Evolutionary conservation across 2,113 vertebrate genomes (phyloP).

Genomic region (Sporophila hypoxantha): DNA sequence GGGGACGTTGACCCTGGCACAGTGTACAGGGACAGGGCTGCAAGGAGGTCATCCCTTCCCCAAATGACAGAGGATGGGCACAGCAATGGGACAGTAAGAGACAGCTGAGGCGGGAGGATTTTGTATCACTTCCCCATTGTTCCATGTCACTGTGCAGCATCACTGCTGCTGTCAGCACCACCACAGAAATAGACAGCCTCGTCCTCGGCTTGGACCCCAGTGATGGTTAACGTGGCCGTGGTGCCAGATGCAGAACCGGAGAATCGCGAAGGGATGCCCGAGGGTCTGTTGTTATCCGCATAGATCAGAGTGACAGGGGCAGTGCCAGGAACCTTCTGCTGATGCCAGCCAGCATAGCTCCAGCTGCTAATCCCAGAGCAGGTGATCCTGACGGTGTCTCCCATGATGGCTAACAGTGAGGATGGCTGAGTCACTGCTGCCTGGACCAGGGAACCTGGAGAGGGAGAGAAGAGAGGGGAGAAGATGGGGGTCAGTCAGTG

Average conservation of each 20-base stretch:
- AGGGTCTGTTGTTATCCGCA: background rate
- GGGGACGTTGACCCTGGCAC: too few species aligned
- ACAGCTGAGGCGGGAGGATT: background rate
- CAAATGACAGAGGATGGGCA: background rate
- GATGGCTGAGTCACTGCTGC: background rate
- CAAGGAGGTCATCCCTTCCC: background rate
- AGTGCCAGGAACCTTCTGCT: background rate
- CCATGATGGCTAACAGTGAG: background rate
- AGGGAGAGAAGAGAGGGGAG: background rate
- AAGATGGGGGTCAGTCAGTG: background rate
- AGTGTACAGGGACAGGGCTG: background rate
- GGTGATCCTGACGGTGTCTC: background rate
- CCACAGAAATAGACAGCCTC: background rate
- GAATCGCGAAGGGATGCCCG: background rate
- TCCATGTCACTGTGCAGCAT: background rate
- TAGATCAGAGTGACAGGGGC: background rate
- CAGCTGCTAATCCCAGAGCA: background rate
- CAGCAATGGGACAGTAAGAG: too few species aligned
- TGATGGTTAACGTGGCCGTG: background rate
- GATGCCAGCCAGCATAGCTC: background rate
- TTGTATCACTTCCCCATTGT: background rate
- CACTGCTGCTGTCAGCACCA: background rate
- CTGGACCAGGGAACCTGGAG: background rate
- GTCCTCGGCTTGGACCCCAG: background rate
- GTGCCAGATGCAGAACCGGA: fast-evolving